Conservation (phyloP, 2,888 invertebrate genomes). For the Caenorhabditis sp. region DNA sequence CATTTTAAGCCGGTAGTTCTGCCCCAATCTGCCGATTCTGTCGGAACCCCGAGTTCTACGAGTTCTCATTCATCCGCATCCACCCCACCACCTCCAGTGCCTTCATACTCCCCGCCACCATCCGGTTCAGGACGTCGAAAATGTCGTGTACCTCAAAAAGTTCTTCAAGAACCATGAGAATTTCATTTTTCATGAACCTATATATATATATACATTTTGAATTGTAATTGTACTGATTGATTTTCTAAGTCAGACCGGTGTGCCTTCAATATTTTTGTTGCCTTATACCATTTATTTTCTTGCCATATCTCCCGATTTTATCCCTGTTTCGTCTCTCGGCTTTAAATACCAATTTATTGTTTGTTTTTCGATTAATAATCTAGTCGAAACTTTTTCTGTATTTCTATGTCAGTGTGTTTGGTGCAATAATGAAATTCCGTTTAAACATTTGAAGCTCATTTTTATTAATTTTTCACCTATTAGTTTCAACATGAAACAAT, state of each 20-base stretch:
- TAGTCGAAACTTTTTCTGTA: background rate
- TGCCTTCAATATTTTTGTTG: background rate
- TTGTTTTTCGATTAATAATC: background rate
- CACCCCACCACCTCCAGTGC: background rate
- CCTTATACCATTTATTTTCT: background rate
- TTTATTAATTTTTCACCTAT: too few species aligned
- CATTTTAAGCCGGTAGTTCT: background rate
- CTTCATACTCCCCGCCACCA: background rate
- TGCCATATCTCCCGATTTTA: background rate
- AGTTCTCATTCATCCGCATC: background rate
- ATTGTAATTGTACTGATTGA: background rate
- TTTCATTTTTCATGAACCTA: background rate
- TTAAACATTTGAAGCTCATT: background rate
- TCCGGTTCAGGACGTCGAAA: conserved; percentile 25
- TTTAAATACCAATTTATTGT: background rate
- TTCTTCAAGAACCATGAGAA: conserved; percentile 3
- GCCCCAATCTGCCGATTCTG: background rate
- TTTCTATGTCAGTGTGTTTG: background rate
- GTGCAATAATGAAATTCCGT: background rate
- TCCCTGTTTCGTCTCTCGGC: background rate
- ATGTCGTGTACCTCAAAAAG: conserved; percentile 17
- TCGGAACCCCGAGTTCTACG: background rate
- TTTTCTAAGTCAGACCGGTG: background rate
- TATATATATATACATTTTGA: background rate
- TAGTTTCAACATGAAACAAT: too few species aligned